Base-by-base conservation (phyloP, 2,113 vertebrate genomes). In the Athene cunicularia region DNA sequence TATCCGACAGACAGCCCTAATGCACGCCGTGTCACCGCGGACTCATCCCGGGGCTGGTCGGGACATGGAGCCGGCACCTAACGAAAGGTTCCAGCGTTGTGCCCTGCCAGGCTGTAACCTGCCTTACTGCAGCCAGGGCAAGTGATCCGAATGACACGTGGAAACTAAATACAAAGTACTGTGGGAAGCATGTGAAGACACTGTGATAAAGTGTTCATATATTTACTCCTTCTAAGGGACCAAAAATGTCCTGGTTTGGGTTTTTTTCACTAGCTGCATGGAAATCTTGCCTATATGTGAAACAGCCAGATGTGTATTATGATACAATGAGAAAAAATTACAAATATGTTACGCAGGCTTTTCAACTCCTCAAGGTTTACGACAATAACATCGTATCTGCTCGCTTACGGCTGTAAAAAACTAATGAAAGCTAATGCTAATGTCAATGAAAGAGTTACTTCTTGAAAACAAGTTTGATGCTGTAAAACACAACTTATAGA, bases 61-160 rank as follows among this genome's bases (percentile, higher is more conserved):
- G 77, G 88, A 93, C 74, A 30, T 0, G 3, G 63, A 43, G 82
- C 50, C 0, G 3, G 90, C 35, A 41, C 86, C 68, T 39, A 56
- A 55, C 0, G 0, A n/a, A 39, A 45, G 55, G 59, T 53, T 8
- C 43, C 0, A 3, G 72, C 35, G 11, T 14, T 9, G 55, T 3
- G 4, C 37, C 41, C 33, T 4, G 81, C 28, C 53, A 58, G 58
- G 22, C 2, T 77, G 62, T 32, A 67, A 74, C 74, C 86, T 50
- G 68, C 41, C 35, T 17, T 3, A 22, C 75, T 7, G 30, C 82
- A 86, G 86, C 49, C 53, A 49, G 35, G 58, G 27, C 16, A 11
- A 10, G 4, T 14, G 7, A 0, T 4, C 79, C 23, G 37, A 82
- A n/a, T 0, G 3, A 90, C 19, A 33, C 0, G 0, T 8, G 59